Evolutionary conservation across 2,113 vertebrate species (phyloP), one percentile per base, ranked within the genome.

Genomic region (Ellobius talpinus): DNA sequence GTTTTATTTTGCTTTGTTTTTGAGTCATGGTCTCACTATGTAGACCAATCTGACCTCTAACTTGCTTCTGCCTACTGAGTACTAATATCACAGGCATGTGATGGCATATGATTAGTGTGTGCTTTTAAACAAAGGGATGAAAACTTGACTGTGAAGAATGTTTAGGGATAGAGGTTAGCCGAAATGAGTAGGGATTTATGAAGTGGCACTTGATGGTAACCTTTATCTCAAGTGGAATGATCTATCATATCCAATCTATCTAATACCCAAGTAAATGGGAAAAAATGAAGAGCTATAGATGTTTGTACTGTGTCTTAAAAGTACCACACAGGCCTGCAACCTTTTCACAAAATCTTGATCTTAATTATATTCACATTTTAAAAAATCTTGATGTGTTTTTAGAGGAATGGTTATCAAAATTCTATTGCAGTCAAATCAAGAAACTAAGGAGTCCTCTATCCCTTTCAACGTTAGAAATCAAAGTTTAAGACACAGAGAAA

Each of bases 391-490:
- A 58, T 90, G 3, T 63, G 21, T 24, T 13, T 65, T 92, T 87
- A 8, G 70, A 91, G 23, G 36, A 78, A 92, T 93, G 74, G 16
- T 79, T 90, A 39, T 92, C 74, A 91, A 73, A 68, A 89, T 63
- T 68, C 72, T 45, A 72, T 78, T 94, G 85, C 90, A 24, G 1
- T 92, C 61, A 58, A 50, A 36, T 90, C n/a, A 70, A 92, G 61
- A 97, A 96, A 90, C 36, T 58, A 77, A 86, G 61, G 36, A 90
- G 79, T 90, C 78, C 1, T 87, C 42, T 95, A 84, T 3, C 7
- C 88, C 36, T 96, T 96, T 94, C 42, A 91, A 72, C 3, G 7
- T 90, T 86, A 87, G 14, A 50, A 96, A 65, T 96, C n/a, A 96
- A 93, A 84, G 89, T 91, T 95, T 87, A 91, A 87, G 63, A 14